Conservation (phyloP, 2,888 invertebrate genomes). For the Campopleginae sp. region DNA sequence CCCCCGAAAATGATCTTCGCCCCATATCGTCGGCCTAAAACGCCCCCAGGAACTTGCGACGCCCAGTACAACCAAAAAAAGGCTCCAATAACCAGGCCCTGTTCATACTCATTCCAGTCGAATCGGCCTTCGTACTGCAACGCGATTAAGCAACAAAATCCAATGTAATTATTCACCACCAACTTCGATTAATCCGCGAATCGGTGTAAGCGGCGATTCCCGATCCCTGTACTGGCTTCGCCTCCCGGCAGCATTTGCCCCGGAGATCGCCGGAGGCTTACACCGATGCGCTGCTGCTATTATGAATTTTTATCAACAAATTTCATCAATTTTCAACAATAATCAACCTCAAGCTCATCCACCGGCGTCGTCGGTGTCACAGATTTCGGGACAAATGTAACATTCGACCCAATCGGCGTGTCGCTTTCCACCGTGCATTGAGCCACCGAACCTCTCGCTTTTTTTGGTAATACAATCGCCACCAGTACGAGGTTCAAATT, state of each 20-base stretch:
- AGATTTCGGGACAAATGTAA: conserved; percentile 18
- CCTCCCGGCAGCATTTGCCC: too few species aligned
- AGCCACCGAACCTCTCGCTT: conserved; percentile 64
- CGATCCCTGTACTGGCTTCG: too few species aligned
- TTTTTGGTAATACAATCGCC: conserved; percentile 85
- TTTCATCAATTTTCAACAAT: background rate
- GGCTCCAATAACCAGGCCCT: conserved; percentile 87
- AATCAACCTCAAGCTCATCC: conserved; percentile 46
- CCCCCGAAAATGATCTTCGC: conserved; percentile 89
- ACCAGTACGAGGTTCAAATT: conserved; percentile 88
- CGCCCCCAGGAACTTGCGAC: conserved; percentile 89
- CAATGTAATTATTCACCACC: background rate
- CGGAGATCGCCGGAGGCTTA: too few species aligned
- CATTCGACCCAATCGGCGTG: conserved; percentile 29
- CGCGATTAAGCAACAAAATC: background rate
- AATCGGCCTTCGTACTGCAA: conserved; percentile 78
- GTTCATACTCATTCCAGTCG: conserved; percentile 87
- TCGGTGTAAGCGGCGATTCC: too few species aligned
- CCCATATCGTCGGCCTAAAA: conserved; percentile 88
- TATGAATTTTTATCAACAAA: background rate
- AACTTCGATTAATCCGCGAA: too few species aligned
- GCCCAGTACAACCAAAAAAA: conserved; percentile 90
- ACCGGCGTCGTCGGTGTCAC: conserved; percentile 20
- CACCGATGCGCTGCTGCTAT: too few species aligned
- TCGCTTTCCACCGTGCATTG: conserved; percentile 52